A percentile compares a stretch with the other conserved stretches of the same genome.
Conservation (phyloP, 2,888 invertebrate genomes). For the Netelia virgata region DNA sequence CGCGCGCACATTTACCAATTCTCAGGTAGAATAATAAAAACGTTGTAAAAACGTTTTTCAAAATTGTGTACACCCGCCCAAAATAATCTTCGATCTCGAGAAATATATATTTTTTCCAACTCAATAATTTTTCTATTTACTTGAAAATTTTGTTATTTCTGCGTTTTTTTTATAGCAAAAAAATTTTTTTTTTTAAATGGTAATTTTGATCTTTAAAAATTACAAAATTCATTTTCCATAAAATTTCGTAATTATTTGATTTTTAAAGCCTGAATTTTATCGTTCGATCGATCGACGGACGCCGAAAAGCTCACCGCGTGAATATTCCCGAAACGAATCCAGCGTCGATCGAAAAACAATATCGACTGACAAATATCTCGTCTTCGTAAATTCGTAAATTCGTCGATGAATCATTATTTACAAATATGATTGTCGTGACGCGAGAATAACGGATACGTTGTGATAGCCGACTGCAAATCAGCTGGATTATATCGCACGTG, state of each 20-base stretch:
- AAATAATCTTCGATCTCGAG: neutral
- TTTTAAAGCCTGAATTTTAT: too few species aligned
- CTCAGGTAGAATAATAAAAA: neutral
- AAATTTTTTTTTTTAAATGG: too few species aligned
- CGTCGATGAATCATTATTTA: slow-evolving; percentile 9
- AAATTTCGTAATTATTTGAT: too few species aligned
- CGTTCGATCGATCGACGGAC: too few species aligned
- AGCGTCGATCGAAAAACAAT: slow-evolving; percentile 1
- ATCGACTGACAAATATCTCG: slow-evolving; percentile 14
- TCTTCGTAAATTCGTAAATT: neutral
- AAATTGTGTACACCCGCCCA: neutral
- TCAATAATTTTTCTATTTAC: neutral
- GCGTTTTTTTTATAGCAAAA: too few species aligned
- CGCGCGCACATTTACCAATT: neutral
- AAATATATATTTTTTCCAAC: neutral
- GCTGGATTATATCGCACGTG: slow-evolving; percentile 5
- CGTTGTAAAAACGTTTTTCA: too few species aligned
- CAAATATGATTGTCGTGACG: neutral
- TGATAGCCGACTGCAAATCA: neutral
- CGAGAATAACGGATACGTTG: neutral
- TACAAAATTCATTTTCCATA: too few species aligned
- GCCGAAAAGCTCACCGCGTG: too few species aligned
- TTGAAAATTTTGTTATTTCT: neutral
- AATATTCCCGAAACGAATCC: neutral
- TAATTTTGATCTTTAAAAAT: too few species aligned